Base-by-base conservation (phyloP, 2,113 vertebrate genomes). In the Pontoporia blainvillei region DNA sequence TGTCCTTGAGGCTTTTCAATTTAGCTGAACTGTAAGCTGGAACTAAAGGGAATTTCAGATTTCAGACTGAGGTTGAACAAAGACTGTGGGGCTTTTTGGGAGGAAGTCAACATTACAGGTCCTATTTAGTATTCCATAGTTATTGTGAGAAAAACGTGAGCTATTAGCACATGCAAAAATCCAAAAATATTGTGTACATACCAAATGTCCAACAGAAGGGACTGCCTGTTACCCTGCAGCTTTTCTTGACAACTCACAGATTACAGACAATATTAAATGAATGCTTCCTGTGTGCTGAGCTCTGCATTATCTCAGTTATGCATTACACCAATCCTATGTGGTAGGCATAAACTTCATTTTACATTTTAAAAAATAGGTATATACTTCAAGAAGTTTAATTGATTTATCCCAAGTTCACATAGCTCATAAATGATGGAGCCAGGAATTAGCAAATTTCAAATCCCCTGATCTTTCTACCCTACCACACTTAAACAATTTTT, bases 401-500 rank as follows among this genome's bases (percentile, higher is more conserved):
- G 44, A 76, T 96, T 67, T 94, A 46, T 86, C 13, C n/a, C 73
- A 52, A 75, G 29, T 64, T 94, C n/a, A 57, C 29, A 86, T 71
- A 90, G 10, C 23, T 83, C 31, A 54, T 83, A 86, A 94, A 75
- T 41, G 14, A 92, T 83, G 59, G 25, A 66, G 2, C 54, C 62
- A 78, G 49, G 41, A 95, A 78, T 86, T 86, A 93, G 59, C 73
- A 89, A 49, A 90, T 96, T 87, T 97, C 21, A 79, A 66, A 59
- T 64, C 41, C 21, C 34, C 11, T 11, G 5, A 46, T 75, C 69
- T 90, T 90, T 90, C 59, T 87, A 67, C n/a, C 92, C 57, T 67
- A 49, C 31, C 8, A 49, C 14, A 79, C 72, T 81, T 61, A 90
- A 89, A 90, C 46, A 61, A 5, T 14, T 81, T 95, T 82, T 73